phyloP scores from a whole-genome alignment of 2,113 vertebrate species.

The Phyllostomus hastatus region DNA sequence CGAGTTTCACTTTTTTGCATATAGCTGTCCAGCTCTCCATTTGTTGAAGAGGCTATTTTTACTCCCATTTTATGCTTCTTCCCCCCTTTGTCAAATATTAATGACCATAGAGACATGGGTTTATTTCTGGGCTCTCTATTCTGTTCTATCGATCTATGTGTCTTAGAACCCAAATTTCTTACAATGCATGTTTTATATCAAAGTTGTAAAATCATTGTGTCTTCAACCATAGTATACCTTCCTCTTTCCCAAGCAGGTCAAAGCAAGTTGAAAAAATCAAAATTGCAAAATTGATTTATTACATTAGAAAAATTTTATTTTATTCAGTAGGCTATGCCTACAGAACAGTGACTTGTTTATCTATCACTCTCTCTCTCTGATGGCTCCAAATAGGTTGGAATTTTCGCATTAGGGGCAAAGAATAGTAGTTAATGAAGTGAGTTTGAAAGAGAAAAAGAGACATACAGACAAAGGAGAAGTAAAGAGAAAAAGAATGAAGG shows the following conservation, averaged over 20 bases:
- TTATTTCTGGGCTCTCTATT: too few species aligned
- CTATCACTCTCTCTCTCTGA: background rate
- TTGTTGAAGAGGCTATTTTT: too few species aligned
- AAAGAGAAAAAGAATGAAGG: background rate
- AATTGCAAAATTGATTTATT: background rate
- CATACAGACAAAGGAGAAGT: background rate
- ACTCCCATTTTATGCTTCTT: too few species aligned
- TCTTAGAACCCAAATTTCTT: background rate
- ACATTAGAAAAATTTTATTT: background rate
- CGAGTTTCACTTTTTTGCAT: too few species aligned
- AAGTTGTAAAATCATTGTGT: background rate
- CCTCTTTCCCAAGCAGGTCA: background rate
- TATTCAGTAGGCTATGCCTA: background rate
- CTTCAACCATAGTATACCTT: background rate
- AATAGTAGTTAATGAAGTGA: background rate
- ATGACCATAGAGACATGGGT: too few species aligned
- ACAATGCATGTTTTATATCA: background rate
- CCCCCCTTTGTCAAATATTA: too few species aligned
- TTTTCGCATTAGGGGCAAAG: background rate
- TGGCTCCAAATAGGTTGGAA: background rate
- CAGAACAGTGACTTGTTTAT: background rate
- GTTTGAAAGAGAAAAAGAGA: background rate
- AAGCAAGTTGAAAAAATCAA: background rate
- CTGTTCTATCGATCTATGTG: too few species aligned
- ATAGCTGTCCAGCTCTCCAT: too few species aligned